Evolutionary conservation across 2,113 vertebrate genomes (phyloP).

Genomic region (Salvelinus alpinus): DNA sequence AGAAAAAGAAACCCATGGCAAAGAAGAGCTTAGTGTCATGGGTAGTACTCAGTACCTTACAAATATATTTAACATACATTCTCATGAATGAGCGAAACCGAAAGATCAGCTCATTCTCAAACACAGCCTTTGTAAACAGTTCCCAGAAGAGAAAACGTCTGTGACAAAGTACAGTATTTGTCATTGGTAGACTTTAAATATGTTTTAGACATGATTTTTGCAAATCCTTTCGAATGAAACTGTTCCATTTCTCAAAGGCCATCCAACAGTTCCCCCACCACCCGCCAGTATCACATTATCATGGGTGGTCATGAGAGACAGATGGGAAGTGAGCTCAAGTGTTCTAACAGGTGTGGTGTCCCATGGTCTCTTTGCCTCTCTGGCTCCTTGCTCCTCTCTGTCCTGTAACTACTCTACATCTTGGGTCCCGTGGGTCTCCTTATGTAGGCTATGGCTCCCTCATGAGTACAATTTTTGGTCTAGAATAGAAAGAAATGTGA

Average conservation of each 20-base stretch:
- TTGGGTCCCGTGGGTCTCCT: background rate
- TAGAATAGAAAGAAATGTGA: background rate
- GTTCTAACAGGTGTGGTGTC: background rate
- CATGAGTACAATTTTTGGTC: background rate
- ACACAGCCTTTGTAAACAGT: too few species aligned
- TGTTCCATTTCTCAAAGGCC: too few species aligned
- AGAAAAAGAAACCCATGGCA: background rate
- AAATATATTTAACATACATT: too few species aligned
- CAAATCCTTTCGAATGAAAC: too few species aligned
- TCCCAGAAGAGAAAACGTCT: too few species aligned
- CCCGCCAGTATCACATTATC: background rate
- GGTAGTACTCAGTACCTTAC: too few species aligned
- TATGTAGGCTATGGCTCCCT: conserved; percentile 1
- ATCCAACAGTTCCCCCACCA: background rate
- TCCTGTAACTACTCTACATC: conserved; percentile 1
- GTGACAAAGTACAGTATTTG: too few species aligned
- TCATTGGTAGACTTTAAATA: too few species aligned
- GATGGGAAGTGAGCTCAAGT: background rate
- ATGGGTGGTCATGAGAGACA: background rate
- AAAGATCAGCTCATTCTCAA: too few species aligned
- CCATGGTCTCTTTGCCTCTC: background rate
- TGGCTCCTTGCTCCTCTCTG: background rate
- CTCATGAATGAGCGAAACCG: too few species aligned
- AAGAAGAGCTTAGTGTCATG: too few species aligned
- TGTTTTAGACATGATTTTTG: too few species aligned